phyloP scores from a whole-genome alignment of 2,888 invertebrate species.

The Sussaba pulchella region DNA sequence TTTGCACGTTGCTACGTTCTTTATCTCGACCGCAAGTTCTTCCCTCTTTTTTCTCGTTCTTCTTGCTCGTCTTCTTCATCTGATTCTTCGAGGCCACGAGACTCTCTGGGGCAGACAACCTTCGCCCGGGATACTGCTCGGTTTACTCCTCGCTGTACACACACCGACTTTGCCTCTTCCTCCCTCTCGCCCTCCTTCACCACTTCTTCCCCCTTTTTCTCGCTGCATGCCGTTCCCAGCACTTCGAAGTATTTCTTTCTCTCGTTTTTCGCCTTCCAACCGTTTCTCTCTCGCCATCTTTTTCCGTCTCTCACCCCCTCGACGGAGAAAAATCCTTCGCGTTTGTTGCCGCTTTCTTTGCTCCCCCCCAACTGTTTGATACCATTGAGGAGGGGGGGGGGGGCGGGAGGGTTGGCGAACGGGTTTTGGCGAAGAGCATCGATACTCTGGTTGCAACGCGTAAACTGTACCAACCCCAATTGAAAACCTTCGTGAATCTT shows the following conservation, averaged over 20 bases:
- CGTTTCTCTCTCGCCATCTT: constrained; percentile 33
- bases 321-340: constrained; percentile 60
- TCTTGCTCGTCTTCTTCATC: constrained; percentile 68
- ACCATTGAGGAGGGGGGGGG: too few relatives aligned
- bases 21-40: too few relatives aligned
- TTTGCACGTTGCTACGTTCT: constrained; percentile 61
- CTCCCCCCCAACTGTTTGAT: constrained; percentile 25
- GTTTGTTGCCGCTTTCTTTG: constrained; percentile 29
- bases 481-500: constrained; percentile 36
- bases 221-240: constrained; percentile 47
- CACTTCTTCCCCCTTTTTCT: constrained; percentile 33
- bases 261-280: constrained; percentile 34
- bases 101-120: constrained; percentile 80
- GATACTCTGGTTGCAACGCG: constrained; percentile 43
- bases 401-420: not conserved
- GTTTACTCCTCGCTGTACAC: constrained; percentile 61
- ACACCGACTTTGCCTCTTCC: constrained; percentile 46
- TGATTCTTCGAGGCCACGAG: constrained; percentile 79
- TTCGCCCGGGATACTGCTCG: constrained; percentile 73
- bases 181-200: constrained; percentile 27
- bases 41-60: constrained; percentile 56
- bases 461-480: constrained; percentile 17
- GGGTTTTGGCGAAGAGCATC: constrained; percentile 34
- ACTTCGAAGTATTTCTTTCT: constrained; percentile 66
- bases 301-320: constrained; percentile 60